Conservation (phyloP, 2,888 invertebrate genomes). For the Caenorhabditis sp. region DNA sequence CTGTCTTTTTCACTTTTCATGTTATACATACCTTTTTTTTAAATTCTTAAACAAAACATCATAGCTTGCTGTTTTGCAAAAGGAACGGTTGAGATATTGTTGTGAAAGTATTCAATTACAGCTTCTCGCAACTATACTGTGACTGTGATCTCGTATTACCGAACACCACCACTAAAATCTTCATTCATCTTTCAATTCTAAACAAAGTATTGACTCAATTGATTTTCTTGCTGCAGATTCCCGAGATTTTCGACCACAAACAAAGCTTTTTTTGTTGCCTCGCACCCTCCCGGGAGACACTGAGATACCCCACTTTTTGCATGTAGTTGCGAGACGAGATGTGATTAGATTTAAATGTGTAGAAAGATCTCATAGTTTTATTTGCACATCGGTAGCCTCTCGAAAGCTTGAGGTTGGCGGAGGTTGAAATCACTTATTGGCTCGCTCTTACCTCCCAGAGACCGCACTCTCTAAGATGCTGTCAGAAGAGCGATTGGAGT, state of each 20-base stretch:
- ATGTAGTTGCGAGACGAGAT: slow-evolving; percentile 25
- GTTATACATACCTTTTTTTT: background rate
- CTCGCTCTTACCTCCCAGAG: slow-evolving; percentile 27
- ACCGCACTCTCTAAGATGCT: slow-evolving; percentile 35
- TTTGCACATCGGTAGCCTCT: slow-evolving; percentile 58
- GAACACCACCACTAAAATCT: slow-evolving; percentile 27
- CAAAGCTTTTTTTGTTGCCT: slow-evolving; percentile 24
- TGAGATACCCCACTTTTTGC: slow-evolving; percentile 7
- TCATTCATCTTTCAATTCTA: slow-evolving; percentile 28
- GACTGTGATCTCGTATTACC: slow-evolving; percentile 53
- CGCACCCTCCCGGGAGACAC: slow-evolving; percentile 6
- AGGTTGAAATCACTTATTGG: slow-evolving; percentile 55
- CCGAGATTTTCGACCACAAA: slow-evolving; percentile 44
- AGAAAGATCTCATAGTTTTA: slow-evolving; percentile 57
- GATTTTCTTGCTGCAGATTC: slow-evolving; percentile 48
- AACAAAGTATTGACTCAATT: slow-evolving; percentile 58
- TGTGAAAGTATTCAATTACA: slow-evolving; percentile 40
- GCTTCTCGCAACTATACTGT: slow-evolving; percentile 20
- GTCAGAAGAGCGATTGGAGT: slow-evolving; percentile 38
- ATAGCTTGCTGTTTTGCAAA: background rate
- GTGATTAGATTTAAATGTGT: slow-evolving; percentile 52
- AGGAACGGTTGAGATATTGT: too few species aligned
- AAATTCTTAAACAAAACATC: slow-evolving; percentile 4
- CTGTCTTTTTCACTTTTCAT: slow-evolving; percentile 9
- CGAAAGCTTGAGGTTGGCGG: slow-evolving; percentile 52